Conservation (phyloP, 2,797 vertebrate species). For the Rhynchonycteris naso region DNA sequence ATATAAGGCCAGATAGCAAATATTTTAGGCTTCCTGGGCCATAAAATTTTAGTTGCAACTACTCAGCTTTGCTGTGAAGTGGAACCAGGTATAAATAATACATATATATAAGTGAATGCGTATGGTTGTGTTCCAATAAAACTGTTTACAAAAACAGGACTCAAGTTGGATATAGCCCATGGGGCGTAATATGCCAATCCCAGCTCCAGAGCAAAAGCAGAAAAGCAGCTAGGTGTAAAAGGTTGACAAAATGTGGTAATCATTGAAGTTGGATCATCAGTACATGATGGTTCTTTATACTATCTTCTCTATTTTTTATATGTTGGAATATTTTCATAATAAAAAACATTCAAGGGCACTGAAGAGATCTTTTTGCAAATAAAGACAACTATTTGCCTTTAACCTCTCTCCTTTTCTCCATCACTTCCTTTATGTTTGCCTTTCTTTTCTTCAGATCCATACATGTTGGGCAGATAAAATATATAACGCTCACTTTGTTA, state of each 20-base stretch:
- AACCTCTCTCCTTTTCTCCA: not conserved
- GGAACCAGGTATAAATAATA: not conserved
- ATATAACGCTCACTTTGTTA: too few relatives aligned
- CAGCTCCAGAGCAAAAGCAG: not conserved
- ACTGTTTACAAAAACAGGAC: not conserved
- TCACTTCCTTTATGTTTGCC: not conserved
- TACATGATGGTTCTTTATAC: not conserved
- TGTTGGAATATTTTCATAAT: not conserved
- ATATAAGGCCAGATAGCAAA: not conserved
- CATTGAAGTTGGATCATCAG: not conserved
- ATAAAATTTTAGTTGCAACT: not conserved
- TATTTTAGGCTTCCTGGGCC: not conserved
- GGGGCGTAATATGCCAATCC: not conserved
- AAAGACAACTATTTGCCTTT: not conserved
- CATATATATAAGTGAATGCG: not conserved
- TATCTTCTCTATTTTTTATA: slow-evolving; percentile 21
- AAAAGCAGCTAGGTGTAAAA: not conserved
- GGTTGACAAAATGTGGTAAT: not conserved
- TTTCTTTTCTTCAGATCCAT: not conserved
- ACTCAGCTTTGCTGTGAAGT: not conserved
- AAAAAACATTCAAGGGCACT: not conserved
- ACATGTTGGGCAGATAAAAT: too few relatives aligned
- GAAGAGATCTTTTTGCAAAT: not conserved
- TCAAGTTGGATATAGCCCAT: not conserved
- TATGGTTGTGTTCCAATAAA: not conserved